Evolutionary conservation across 1,140 invertebrate genomes (phyloP), one percentile per base, ranked within the genome.

Genomic region (Nomia melanderi): DNA sequence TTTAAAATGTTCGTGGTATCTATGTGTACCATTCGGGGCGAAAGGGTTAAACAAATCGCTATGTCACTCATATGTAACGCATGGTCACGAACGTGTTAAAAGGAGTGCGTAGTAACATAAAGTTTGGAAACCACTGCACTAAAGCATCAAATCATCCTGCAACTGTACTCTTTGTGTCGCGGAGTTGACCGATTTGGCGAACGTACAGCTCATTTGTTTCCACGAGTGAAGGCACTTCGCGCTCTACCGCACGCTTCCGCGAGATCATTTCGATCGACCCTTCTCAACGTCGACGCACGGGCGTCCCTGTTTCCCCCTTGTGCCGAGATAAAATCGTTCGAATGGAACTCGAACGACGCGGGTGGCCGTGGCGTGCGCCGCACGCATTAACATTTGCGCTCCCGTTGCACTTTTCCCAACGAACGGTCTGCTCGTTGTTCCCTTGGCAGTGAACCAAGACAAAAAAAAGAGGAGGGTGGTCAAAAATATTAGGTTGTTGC

Each of bases 141-240:
- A n/a, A n/a, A n/a, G n/a, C n/a, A n/a, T n/a, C n/a, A n/a, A n/a
- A n/a, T n/a, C n/a, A n/a, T n/a, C n/a, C n/a, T n/a, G n/a, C n/a
- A n/a, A n/a, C n/a, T n/a, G n/a, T n/a, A n/a, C n/a, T n/a, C n/a
- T n/a, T n/a, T n/a, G n/a, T n/a, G n/a, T n/a, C n/a, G n/a, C n/a
- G n/a, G n/a, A n/a, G n/a, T n/a, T n/a, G n/a, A n/a, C n/a, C n/a
- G n/a, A n/a, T n/a, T n/a, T n/a, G n/a, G n/a, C n/a, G n/a, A 41
- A 41, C 9, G 1, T 14, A 41, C 14, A 44, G 41, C n/a, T n/a
- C n/a, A 44, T 20, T 14, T 4, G 14, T 44, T 20, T 57, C 44
- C 33, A 41, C 27, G 62, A 25, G 4, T 27, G 27, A 74, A 74
- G 72, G 72, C 72, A 74, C 72, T 74, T 74, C 65, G 56, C 33